Evolutionary conservation across 2,888 invertebrate species (phyloP).

Genomic region (Teleiodes luculella): DNA sequence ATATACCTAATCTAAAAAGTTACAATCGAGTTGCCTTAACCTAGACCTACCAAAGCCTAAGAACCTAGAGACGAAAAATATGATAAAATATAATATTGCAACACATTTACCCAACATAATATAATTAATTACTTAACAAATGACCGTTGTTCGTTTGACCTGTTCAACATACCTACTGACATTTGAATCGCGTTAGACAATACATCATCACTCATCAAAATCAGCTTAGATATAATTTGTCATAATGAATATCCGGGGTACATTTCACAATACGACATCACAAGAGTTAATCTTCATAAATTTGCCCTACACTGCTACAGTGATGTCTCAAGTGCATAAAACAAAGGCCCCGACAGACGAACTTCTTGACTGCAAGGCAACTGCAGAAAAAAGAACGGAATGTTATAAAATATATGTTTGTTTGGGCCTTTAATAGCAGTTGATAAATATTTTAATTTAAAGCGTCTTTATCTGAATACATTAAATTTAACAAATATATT

Average conservation of each 20-base stretch:
- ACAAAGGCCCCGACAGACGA: background rate
- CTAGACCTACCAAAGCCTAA: too few species aligned
- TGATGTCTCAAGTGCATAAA: background rate
- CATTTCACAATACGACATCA: slow-evolving; percentile 1
- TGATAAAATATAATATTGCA: background rate
- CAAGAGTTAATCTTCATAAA: background rate
- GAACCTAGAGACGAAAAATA: too few species aligned
- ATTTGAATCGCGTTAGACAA: background rate
- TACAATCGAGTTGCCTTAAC: too few species aligned
- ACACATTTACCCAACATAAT: background rate
- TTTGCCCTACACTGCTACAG: background rate
- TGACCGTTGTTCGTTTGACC: background rate
- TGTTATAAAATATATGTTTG: too few species aligned
- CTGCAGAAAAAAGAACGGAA: too few species aligned
- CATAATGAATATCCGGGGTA: background rate
- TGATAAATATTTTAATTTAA: too few species aligned
- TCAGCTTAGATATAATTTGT: background rate
- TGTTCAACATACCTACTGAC: background rate
- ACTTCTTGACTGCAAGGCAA: too few species aligned
- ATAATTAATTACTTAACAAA: background rate
- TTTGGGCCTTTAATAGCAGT: too few species aligned
- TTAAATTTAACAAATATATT: too few species aligned
- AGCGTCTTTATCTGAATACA: too few species aligned
- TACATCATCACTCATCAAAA: background rate
- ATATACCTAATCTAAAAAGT: too few species aligned